Percentiles rank a stretch among this genome's conserved stretches.
Conservation (phyloP, 2,113 vertebrate genomes). For the Eubucco bourcierii region DNA sequence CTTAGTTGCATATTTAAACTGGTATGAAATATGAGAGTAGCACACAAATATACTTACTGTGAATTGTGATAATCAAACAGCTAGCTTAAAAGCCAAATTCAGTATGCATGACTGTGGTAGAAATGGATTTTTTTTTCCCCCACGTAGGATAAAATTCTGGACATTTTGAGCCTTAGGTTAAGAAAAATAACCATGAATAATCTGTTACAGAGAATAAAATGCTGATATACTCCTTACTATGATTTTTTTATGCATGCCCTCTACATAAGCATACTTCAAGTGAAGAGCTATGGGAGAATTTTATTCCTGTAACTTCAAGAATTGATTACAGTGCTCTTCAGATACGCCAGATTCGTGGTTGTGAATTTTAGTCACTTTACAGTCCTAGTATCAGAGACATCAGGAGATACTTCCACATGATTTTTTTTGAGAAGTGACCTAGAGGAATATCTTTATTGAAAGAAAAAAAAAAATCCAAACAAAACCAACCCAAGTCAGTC, state of each 20-base stretch:
- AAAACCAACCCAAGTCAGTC: not conserved
- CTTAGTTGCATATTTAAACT: not conserved
- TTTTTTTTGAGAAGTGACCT: constrained; percentile 10
- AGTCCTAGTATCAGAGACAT: not conserved
- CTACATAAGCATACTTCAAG: not conserved
- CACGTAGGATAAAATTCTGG: not conserved
- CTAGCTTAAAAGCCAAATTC: not conserved
- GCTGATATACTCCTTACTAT: not conserved
- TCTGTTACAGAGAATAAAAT: not conserved
- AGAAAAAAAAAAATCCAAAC: not conserved
- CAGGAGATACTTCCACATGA: not conserved
- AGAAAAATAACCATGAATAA: not conserved
- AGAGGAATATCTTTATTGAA: not conserved
- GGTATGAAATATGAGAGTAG: not conserved
- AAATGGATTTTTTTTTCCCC: not conserved
- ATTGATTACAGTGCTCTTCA: not conserved
- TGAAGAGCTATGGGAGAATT: not conserved
- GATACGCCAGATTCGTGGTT: not conserved
- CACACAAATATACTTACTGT: not conserved
- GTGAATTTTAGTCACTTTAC: not conserved
- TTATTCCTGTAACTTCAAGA: not conserved
- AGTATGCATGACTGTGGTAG: not conserved
- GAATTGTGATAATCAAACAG: not conserved
- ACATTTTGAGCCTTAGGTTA: not conserved
- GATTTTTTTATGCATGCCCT: not conserved